phyloP scores from a whole-genome alignment of 2,888 invertebrate genomes.

The Chromoteleia sp. region DNA sequence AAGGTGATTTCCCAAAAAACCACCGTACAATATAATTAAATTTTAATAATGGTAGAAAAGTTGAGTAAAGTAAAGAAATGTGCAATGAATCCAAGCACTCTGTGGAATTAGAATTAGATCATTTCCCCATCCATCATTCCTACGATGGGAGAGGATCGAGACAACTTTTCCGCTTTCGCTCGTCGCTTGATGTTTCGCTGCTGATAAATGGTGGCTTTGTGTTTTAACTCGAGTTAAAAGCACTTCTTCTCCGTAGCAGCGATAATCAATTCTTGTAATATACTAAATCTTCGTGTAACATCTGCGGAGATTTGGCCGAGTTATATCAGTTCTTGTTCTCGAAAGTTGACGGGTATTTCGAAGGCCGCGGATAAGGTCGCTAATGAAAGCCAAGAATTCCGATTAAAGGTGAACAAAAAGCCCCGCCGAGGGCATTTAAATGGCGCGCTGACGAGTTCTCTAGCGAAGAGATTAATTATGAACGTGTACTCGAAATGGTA shows the following conservation, averaged over 20 bases:
- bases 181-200: slow-evolving; percentile 18
- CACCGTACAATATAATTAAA: no score
- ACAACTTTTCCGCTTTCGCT: slow-evolving; percentile 15
- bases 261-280: slow-evolving; percentile 24
- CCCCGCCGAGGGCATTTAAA: slow-evolving; percentile 20
- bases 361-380: slow-evolving; percentile 31
- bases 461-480: slow-evolving; percentile 40
- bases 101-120: slow-evolving; percentile 7
- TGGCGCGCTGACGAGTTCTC: slow-evolving; percentile 17
- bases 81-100: background rate
- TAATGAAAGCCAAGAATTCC: slow-evolving; percentile 50
- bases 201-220: slow-evolving; percentile 27
- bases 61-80: no score
- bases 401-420: slow-evolving; percentile 50
- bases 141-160: background rate
- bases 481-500: slow-evolving; percentile 6
- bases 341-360: slow-evolving; percentile 44
- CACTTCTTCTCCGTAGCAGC: slow-evolving; percentile 3
- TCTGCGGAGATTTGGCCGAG: slow-evolving; percentile 33
- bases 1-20: no score
- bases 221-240: slow-evolving; percentile 21
- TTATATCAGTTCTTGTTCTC: slow-evolving; percentile 43
- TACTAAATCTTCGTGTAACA: slow-evolving; percentile 21
- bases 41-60: no score
- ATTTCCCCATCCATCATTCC: slow-evolving; percentile 14